Conservation (phyloP, 2,113 vertebrate species). For the Chrysemys picta region DNA sequence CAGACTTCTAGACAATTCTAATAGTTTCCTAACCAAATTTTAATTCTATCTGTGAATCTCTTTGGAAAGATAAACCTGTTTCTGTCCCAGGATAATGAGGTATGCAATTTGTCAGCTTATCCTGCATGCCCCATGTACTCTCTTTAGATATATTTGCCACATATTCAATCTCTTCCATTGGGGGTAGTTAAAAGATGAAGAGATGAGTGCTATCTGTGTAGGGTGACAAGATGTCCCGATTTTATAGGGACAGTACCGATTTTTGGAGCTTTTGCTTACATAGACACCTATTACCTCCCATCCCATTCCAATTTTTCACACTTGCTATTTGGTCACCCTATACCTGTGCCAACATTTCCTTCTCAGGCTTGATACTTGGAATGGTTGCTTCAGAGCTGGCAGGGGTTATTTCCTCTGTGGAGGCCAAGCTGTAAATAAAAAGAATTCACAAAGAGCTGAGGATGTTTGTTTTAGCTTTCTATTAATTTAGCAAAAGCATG, state of each 20-base stretch:
- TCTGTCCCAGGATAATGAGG: background rate
- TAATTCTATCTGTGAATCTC: background rate
- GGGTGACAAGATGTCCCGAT: too few relatives aligned
- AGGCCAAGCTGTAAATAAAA: background rate
- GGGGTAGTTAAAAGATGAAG: background rate
- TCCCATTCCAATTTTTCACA: too few relatives aligned
- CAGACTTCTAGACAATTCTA: background rate
- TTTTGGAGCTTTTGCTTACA: too few relatives aligned
- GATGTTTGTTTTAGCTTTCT: background rate
- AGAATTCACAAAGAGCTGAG: background rate
- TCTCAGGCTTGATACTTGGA: background rate
- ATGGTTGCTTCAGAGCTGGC: background rate
- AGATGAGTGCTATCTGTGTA: background rate
- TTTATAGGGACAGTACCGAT: too few relatives aligned
- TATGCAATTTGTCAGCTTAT: background rate
- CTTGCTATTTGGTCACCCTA: too few relatives aligned
- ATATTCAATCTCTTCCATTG: background rate
- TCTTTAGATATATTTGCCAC: background rate
- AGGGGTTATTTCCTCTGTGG: background rate
- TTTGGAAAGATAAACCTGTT: background rate
- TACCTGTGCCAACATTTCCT: background rate
- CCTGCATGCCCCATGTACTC: background rate
- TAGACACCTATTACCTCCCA: too few relatives aligned
- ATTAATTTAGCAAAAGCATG: background rate
- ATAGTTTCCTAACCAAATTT: background rate